Conservation (phyloP, 2,888 invertebrate species). For the Nowickia ferox region DNA sequence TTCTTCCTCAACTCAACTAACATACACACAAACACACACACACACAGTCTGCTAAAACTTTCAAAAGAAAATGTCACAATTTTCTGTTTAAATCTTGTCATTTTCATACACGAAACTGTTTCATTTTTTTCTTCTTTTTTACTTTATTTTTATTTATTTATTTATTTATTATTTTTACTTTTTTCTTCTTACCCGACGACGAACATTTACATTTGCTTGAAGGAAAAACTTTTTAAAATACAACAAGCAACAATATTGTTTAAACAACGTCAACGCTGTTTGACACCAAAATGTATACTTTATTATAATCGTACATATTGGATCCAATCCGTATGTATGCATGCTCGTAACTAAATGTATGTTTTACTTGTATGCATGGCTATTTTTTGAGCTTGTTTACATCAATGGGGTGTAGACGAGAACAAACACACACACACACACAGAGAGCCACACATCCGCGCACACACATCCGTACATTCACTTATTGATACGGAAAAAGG, state of each 20-base stretch:
- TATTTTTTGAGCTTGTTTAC: slow-evolving; percentile 25
- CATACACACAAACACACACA: slow-evolving; percentile 9
- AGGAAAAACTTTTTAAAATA: slow-evolving; percentile 9
- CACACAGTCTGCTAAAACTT: slow-evolving; percentile 18
- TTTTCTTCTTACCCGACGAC: not conserved
- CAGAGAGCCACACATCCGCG: not conserved
- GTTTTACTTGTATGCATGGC: not conserved
- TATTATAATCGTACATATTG: not conserved
- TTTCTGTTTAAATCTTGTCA: slow-evolving; percentile 52
- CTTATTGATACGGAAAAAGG: slow-evolving; percentile 25
- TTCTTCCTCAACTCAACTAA: slow-evolving; percentile 40
- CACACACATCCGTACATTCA: not conserved
- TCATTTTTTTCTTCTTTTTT: not conserved
- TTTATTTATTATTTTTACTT: not conserved
- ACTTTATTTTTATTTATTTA: not conserved
- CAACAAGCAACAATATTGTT: slow-evolving; percentile 67
- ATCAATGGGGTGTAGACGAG: slow-evolving; percentile 35
- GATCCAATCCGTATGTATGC: slow-evolving; percentile 6
- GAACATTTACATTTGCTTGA: slow-evolving; percentile 1
- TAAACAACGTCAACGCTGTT: slow-evolving; percentile 68
- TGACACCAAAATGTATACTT: slow-evolving; percentile 61
- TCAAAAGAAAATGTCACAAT: slow-evolving; percentile 60
- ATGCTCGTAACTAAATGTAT: not conserved
- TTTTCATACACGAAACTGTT: slow-evolving; percentile 49
- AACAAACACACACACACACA: slow-evolving; percentile 3